phyloP scores from a whole-genome alignment of 2,113 vertebrate species.

The Arvicanthis niloticus region DNA sequence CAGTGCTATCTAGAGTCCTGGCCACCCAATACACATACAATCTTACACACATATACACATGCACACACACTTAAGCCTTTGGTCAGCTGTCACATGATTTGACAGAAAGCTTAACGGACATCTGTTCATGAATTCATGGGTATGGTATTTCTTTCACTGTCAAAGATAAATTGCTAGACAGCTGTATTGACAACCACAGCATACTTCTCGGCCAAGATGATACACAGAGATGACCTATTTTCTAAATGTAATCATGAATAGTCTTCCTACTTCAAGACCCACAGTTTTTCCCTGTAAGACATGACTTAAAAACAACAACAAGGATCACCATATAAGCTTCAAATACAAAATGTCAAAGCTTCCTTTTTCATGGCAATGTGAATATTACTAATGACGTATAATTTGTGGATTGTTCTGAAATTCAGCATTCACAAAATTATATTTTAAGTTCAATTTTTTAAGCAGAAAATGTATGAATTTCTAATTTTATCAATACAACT shows the following conservation, averaged over 20 bases:
- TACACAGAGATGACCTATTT: slow-evolving; percentile 37
- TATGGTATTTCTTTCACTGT: slow-evolving; percentile 75
- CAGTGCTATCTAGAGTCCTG: neutral
- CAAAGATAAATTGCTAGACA: slow-evolving; percentile 74
- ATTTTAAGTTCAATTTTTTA: neutral
- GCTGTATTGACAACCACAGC: slow-evolving; percentile 67
- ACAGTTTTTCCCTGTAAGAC: neutral
- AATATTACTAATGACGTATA: neutral
- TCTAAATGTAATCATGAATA: slow-evolving; percentile 58
- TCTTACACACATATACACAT: neutral
- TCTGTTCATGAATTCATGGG: slow-evolving; percentile 69
- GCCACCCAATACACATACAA: neutral
- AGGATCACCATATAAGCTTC: neutral
- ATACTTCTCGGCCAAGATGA: slow-evolving; percentile 49
- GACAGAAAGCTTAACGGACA: slow-evolving; percentile 72
- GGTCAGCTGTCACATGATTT: slow-evolving; percentile 72
- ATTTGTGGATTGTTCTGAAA: slow-evolving; percentile 4
- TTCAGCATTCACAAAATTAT: slow-evolving; percentile 19
- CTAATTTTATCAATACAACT: neutral
- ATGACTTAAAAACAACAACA: slow-evolving; percentile 42
- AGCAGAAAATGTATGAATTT: neutral
- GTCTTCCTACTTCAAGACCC: neutral
- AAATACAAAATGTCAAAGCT: neutral
- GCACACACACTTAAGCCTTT: slow-evolving; percentile 1
- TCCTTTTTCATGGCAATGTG: neutral